Evolutionary conservation across 2,797 vertebrate species (phyloP).

Genomic region (Syncerus caffer): DNA sequence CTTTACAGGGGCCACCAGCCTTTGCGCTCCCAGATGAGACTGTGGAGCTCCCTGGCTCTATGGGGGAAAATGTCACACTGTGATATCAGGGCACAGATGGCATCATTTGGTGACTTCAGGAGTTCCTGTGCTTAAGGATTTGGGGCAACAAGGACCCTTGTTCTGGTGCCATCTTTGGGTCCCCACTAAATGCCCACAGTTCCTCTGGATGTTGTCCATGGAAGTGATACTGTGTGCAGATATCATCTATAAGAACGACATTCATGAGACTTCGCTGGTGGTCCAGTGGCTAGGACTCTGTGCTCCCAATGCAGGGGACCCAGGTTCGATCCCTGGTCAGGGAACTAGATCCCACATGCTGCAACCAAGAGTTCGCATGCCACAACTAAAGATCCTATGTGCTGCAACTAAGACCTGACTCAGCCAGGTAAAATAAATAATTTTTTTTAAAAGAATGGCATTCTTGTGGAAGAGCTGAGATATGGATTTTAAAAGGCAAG

Average conservation of each 20-base stretch:
- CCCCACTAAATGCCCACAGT: not conserved
- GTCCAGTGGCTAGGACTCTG: not conserved
- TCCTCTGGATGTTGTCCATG: not conserved
- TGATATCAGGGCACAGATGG: not conserved
- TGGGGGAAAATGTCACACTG: accelerated
- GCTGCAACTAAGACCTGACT: not conserved
- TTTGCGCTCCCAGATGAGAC: not conserved
- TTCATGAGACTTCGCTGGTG: not conserved
- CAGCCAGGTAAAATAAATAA: not conserved
- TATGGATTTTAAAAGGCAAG: not conserved
- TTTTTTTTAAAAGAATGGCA: not conserved
- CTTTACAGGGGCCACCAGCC: not conserved
- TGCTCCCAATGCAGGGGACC: not conserved
- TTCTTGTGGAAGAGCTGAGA: not conserved
- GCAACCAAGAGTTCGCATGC: not conserved
- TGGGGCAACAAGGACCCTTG: not conserved
- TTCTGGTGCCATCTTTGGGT: not conserved
- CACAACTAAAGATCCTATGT: not conserved
- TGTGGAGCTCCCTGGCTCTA: not conserved
- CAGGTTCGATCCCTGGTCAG: not conserved
- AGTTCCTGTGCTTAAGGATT: not conserved
- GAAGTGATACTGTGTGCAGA: not conserved
- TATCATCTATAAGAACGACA: not conserved
- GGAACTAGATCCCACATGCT: not conserved
- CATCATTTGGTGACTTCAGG: not conserved